Evolutionary conservation across 2,888 invertebrate species (phyloP).

Genomic region (Sussaba pulchella): DNA sequence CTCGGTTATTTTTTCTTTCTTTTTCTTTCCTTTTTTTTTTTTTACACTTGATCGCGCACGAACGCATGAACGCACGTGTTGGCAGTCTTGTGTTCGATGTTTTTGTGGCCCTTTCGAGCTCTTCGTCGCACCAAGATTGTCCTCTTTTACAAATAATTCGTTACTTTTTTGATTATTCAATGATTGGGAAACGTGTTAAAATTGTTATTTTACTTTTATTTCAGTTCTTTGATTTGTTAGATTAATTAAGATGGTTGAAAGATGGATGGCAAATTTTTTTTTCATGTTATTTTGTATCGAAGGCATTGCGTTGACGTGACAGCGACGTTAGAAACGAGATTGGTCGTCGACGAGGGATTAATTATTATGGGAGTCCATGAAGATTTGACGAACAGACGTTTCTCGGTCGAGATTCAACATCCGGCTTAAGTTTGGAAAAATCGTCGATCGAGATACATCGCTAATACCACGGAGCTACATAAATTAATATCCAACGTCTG

Average conservation of each 20-base stretch:
- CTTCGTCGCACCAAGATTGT: constrained; percentile 47
- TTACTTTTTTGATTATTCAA: too few relatives aligned
- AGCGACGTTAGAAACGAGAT: neutral
- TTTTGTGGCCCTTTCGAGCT: constrained; percentile 40
- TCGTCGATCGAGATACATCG: constrained; percentile 37
- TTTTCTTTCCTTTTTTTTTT: constrained; percentile 4
- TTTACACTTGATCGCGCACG: constrained; percentile 20
- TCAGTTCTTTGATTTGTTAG: too few relatives aligned
- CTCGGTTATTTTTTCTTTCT: neutral
- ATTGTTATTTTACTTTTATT: too few relatives aligned
- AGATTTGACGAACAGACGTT: constrained; percentile 52
- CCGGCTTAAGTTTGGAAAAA: constrained; percentile 48
- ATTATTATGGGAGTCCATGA: constrained; percentile 29
- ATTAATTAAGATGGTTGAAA: too few relatives aligned
- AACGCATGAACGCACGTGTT: neutral
- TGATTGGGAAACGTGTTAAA: too few relatives aligned
- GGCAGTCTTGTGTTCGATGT: constrained; percentile 2
- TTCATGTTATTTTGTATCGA: too few relatives aligned
- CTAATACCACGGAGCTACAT: constrained; percentile 11
- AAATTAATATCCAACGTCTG: constrained; percentile 7
- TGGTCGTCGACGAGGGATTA: neutral
- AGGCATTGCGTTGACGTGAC: too few relatives aligned
- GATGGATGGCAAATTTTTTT: too few relatives aligned
- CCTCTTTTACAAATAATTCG: too few relatives aligned
- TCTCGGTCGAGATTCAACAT: constrained; percentile 60